Percentiles rank a stretch among this genome's conserved stretches.
phyloP scores from a whole-genome alignment of 2,113 vertebrate species.

The Ictalurus furcatus region DNA sequence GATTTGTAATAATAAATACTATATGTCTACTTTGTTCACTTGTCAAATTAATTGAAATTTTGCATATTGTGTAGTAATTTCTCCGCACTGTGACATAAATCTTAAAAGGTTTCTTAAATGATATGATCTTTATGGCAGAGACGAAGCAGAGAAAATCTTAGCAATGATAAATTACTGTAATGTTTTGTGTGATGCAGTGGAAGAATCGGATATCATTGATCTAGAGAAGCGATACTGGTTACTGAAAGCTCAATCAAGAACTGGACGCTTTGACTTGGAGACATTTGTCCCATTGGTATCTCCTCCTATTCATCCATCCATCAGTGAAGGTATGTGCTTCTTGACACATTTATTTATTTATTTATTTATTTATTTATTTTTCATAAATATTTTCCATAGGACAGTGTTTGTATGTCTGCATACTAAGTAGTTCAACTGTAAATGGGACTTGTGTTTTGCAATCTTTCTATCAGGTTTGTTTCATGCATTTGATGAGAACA shows the following conservation, averaged over 20 bases:
- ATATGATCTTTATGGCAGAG: neutral
- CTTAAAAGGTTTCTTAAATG: neutral
- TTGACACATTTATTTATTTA: no score
- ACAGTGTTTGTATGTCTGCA: neutral
- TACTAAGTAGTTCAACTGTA: neutral
- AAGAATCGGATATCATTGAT: conserved; percentile 88
- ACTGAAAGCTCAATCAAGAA: conserved; percentile 85
- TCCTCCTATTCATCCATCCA: conserved; percentile 82
- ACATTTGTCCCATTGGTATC: conserved; percentile 86
- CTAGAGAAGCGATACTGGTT: conserved; percentile 88
- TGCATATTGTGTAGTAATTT: neutral
- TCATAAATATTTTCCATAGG: neutral
- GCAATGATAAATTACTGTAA: neutral
- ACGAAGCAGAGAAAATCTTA: neutral
- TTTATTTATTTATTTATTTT: neutral
- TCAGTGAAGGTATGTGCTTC: conserved; percentile 82
- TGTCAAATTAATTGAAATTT: neutral
- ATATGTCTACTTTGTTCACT: neutral
- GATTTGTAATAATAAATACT: neutral
- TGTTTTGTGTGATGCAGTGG: conserved; percentile 69
- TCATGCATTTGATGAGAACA: conserved; percentile 89
- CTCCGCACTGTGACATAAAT: neutral
- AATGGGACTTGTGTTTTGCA: neutral
- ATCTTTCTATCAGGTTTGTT: conserved; percentile 76
- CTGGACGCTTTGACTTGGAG: conserved; percentile 85